Conservation (phyloP, 2,888 invertebrate species). For the Cyclophora albipunctata region DNA sequence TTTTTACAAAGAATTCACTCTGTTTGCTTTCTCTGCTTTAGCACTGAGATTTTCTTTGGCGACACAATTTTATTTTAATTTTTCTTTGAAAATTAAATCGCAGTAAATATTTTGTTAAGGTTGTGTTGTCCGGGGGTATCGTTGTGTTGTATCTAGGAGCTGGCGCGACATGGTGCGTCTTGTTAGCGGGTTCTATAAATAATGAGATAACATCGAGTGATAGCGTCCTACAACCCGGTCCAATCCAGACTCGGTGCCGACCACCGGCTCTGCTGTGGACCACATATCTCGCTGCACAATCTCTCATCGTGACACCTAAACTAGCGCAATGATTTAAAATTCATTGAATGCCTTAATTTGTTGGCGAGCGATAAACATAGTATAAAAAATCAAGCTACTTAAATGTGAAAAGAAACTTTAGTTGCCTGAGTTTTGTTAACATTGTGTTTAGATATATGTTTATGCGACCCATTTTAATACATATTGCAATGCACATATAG, state of each 20-base stretch:
- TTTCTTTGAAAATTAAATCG: constrained; percentile 19
- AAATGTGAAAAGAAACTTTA: no score
- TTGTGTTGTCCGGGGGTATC: constrained; percentile 19
- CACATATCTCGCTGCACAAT: no score
- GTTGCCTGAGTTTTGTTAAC: no score
- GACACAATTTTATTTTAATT: constrained; percentile 21
- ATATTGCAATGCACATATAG: no score
- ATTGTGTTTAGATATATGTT: no score
- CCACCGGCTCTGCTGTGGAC: no score
- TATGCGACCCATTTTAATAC: no score
- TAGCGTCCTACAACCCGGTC: constrained; percentile 1
- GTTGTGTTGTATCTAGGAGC: constrained; percentile 28
- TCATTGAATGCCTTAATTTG: no score
- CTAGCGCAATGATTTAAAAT: no score
- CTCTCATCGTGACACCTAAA: no score
- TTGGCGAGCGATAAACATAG: no score
- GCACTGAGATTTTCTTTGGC: constrained; percentile 19
- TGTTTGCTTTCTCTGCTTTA: constrained; percentile 19
- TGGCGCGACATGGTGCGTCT: constrained; percentile 37
- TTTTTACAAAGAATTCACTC: constrained; percentile 22
- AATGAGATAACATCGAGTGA: constrained; percentile 46
- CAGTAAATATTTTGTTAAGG: constrained; percentile 21
- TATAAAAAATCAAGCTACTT: no score
- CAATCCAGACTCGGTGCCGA: background rate
- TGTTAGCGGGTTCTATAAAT: constrained; percentile 59